Evolutionary conservation across 1,140 invertebrate species (phyloP).

Genomic region (Brachionus calyciflorus): DNA sequence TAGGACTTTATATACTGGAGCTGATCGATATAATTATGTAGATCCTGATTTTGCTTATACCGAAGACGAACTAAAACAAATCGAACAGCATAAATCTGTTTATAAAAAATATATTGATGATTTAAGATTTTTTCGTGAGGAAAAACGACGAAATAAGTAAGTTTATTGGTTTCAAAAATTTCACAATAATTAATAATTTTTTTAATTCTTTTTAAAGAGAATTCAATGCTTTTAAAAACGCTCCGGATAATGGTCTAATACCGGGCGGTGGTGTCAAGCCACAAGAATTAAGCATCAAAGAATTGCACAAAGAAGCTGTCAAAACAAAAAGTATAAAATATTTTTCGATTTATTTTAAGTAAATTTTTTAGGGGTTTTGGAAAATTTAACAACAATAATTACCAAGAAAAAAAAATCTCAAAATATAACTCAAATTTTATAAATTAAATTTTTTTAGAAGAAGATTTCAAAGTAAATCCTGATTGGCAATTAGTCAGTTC

Average conservation of each 20-base stretch:
- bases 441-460: neutral
- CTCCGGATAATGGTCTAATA: neutral
- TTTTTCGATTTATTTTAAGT: too few species aligned
- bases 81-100: conserved; percentile 51
- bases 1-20: conserved; percentile 57
- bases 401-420: too few species aligned
- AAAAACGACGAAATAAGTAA: conserved; percentile 50
- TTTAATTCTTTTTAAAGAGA: conserved; percentile 19
- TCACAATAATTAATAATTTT: neutral
- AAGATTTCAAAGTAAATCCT: conserved; percentile 37
- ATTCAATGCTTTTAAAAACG: neutral
- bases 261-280: conserved; percentile 6
- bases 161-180: neutral
- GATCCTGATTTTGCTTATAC: conserved; percentile 59
- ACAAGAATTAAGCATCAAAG: neutral
- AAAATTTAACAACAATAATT: too few species aligned
- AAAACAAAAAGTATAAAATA: conserved; percentile 2
- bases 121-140: conserved; percentile 52
- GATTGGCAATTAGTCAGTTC: conserved; percentile 42
- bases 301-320: conserved; percentile 10
- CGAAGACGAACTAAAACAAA: conserved; percentile 52
- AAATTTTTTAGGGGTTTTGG: too few species aligned
- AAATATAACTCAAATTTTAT: neutral
- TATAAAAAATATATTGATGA: conserved; percentile 54
- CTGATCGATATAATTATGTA: conserved; percentile 55